Evolutionary conservation across 1,140 invertebrate genomes (phyloP).

Genomic region (Aphidius ervi): DNA sequence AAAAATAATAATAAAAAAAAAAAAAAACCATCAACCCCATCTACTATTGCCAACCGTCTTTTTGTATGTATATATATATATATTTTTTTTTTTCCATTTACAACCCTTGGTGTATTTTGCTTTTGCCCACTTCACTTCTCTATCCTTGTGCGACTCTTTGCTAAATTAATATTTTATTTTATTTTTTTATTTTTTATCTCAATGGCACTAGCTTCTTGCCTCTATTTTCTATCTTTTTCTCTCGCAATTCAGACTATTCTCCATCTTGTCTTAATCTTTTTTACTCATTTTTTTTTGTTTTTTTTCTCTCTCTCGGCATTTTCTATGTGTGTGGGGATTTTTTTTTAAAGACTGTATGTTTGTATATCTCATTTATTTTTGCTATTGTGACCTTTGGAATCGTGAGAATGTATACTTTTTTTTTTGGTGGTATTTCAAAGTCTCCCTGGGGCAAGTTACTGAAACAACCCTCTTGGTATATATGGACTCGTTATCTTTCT

Average conservation of each 20-base stretch:
- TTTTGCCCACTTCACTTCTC: background rate
- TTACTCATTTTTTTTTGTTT: no score
- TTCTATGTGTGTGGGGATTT: no score
- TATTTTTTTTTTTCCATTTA: background rate
- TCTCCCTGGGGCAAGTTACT: no score
- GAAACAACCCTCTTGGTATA: no score
- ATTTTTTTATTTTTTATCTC: conserved; percentile 5
- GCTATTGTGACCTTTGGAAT: no score
- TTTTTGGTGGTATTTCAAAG: no score
- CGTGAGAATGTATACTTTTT: no score
- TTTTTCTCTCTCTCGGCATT: background rate
- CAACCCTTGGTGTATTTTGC: no score
- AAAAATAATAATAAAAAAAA: background rate
- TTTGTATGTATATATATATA: background rate
- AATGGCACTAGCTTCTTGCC: background rate
- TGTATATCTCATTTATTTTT: no score
- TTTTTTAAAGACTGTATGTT: no score
- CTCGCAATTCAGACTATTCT: background rate
- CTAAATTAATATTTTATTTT: conserved; percentile 47
- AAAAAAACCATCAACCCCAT: background rate
- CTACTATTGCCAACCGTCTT: background rate
- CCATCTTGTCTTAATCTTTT: background rate
- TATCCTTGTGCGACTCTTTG: conserved; percentile 31
- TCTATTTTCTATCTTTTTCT: conserved; percentile 6
- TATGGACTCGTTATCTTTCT: conserved; percentile 12